Conservation (phyloP, 2,797 vertebrate species). For the Cirrhinus mrigala region DNA sequence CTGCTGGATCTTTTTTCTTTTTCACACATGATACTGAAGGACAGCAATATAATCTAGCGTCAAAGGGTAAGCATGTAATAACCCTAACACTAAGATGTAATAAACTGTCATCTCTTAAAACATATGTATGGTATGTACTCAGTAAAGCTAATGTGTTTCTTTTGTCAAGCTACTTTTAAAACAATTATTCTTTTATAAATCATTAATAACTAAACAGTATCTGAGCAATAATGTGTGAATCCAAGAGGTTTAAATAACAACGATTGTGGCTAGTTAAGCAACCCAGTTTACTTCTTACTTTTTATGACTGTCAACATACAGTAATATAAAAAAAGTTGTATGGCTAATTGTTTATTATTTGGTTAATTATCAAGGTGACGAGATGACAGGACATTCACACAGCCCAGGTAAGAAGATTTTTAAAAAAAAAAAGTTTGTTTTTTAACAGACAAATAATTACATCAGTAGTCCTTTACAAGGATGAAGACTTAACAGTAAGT, state of each 20-base stretch:
- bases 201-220: no score
- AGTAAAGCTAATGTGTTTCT: neutral
- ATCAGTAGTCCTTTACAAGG: neutral
- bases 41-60: accelerated
- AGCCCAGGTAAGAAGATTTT: neutral
- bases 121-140: neutral
- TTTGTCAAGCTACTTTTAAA: no score
- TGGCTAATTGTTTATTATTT: neutral
- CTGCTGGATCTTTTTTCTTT: neutral
- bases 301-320: neutral
- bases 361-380: neutral
- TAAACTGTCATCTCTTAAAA: neutral
- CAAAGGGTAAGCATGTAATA: no score
- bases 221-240: neutral
- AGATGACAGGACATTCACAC: accelerated
- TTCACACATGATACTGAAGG: neutral
- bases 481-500: neutral
- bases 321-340: neutral
- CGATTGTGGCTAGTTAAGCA: neutral
- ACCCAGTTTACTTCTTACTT: neutral
- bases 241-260: neutral
- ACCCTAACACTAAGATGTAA: neutral
- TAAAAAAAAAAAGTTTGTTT: no score
- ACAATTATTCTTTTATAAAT: no score
- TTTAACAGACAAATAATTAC: neutral